Base-by-base conservation (phyloP, 2,888 invertebrate species). In the Aphrophora alni region DNA sequence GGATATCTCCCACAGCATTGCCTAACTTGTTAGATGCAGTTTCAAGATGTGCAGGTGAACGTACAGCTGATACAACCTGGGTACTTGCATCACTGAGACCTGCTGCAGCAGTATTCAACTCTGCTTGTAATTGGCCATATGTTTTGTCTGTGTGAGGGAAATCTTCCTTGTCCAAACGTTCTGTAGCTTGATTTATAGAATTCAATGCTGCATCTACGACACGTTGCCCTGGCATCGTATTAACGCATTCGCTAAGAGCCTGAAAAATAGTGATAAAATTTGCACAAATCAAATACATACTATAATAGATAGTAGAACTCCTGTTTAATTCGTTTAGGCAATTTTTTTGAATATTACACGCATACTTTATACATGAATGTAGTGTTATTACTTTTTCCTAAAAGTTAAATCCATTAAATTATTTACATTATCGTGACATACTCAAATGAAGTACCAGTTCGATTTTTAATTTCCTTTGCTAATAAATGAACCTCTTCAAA, bases 191-290 rank as follows among this genome's bases (percentile, higher is more conserved):
- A 85, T 95, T 93, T 82, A 93, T 94, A 84, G 98, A 96, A 85
- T 93, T 93, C 85, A 97, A 92, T 0, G 97, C 96, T 25, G 93
- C 92, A 87, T 98, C 98, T n/a, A 99, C 94, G 87, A 98, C 98
- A 78, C 94, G 93, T 88, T 98, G 97, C 0, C 98, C 97, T 0
- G 98, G 98, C 70, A 98, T 91, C 83, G 96, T 96, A 84, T 95
- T 94, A 77, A 98, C 92, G 84, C 94, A 93, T 84, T 91, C 91
- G 85, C 92, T 92, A 77, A 94, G 88, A 1, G 94, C 91, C 88
- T 92, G 88, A 0, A 73, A 77, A 83, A 83, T 51, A 38, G n/a
- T n/a, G n/a, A n/a, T n/a, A n/a, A n/a, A n/a, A n/a, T n/a, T n/a
- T n/a, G n/a, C n/a, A n/a, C n/a, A n/a, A n/a, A n/a, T n/a, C n/a